Evolutionary conservation across 2,113 vertebrate species (phyloP), one percentile per base, ranked within the genome.

Genomic region (Apus apus): DNA sequence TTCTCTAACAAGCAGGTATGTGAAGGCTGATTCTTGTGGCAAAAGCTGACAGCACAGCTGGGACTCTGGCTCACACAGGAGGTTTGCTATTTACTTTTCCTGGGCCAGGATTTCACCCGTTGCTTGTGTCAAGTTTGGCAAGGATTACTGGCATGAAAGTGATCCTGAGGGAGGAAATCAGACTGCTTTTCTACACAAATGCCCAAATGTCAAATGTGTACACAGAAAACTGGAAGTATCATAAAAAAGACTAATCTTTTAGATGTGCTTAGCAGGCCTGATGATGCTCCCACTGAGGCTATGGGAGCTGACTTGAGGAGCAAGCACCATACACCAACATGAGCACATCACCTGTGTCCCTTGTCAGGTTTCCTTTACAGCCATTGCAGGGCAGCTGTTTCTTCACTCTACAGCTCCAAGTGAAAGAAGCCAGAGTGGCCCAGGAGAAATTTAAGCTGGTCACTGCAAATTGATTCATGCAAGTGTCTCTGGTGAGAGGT

Each of bases 401-500:
- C 72, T 88, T 94, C 76, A 40, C 34, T 78, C 23, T 64, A 13
- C 50, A 51, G 57, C 68, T 93, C 51, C 83, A 90, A 88, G 90
- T 34, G 68, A 93, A 93, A 84, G 64, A 76, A 88, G 18, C 38
- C 40, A 26, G 85, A 85, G 34, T 64, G 68, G 30, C 87, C 53
- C 93, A 77, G 60, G 90, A 94, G 94, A 78, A 65, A 46, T 91
- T 95, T 91, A 89, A 93, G 77, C 91, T 95, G 96, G 96, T 95
- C 95, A 94, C 80, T 81, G 83, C 82, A 95, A 93, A 97, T 96
- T 90, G 94, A 94, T 97, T 97, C 73, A 74, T 3, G 27, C 61
- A 72, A 86, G 70, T 71, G 83, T 95, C 96, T 96, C 96, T 93
- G 88, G 93, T 94, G 92, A 85, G 92, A 93, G 79, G 79, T 92